Percentiles rank a stretch among this genome's conserved stretches.
phyloP scores from a whole-genome alignment of 2,797 vertebrate species.

The Alca torda region DNA sequence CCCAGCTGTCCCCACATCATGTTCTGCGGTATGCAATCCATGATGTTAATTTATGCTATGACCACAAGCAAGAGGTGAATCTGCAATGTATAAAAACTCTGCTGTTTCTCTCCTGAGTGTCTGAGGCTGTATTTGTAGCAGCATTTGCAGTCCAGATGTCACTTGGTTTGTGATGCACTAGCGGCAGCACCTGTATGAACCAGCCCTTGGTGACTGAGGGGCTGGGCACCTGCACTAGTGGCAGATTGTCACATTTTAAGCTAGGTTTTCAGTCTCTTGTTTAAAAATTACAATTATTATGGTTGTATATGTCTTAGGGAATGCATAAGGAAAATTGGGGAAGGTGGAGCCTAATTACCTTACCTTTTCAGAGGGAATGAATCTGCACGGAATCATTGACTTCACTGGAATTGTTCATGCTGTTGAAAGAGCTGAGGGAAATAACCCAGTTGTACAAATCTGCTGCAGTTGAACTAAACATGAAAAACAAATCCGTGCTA shows the following conservation, averaged over 20 bases:
- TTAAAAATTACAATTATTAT: not conserved
- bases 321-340: not conserved
- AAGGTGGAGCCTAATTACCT: not conserved
- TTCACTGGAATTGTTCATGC: not conserved
- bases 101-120: not conserved
- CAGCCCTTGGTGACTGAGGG: fast-evolving
- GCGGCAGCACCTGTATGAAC: not conserved
- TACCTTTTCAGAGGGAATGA: not conserved
- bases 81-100: not conserved
- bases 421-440: not conserved
- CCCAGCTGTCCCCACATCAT: fast-evolving
- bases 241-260: not conserved
- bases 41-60: not conserved
- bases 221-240: not conserved
- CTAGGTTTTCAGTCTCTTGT: not conserved
- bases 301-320: not conserved
- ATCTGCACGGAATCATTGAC: not conserved
- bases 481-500: not conserved
- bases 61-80: not conserved
- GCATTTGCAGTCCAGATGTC: not conserved
- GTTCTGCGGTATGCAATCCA: not conserved
- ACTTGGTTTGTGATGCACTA: fast-evolving
- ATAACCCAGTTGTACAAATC: not conserved
- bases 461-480: not conserved
- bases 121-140: not conserved